A percentile compares a stretch with the other conserved stretches of the same genome.
Conservation (phyloP, 2,888 invertebrate species). For the Iphiclides podalirius region DNA sequence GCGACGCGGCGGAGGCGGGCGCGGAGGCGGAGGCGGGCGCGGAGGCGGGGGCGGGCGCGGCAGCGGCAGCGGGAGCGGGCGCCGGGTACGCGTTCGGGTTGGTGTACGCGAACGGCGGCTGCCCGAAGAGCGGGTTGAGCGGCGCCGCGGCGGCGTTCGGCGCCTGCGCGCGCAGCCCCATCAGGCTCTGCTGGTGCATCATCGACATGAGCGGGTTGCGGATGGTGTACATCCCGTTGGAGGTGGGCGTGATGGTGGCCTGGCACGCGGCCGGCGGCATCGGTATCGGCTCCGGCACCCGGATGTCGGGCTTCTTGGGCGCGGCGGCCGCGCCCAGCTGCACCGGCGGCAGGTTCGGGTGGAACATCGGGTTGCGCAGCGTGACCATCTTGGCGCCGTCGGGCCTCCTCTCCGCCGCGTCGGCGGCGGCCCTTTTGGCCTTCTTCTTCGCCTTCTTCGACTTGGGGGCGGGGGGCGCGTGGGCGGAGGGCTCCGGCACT, state of each 20-base stretch:
- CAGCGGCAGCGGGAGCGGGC: not conserved
- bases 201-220: constrained; percentile 85
- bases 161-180: constrained; percentile 42
- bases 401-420: constrained; percentile 38
- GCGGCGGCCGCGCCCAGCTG: constrained; percentile 44
- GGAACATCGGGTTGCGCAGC: constrained; percentile 88
- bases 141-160: constrained; percentile 44
- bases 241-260: constrained; percentile 73
- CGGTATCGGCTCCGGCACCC: constrained; percentile 68
- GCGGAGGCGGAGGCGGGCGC: too few relatives aligned
- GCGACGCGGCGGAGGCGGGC: not conserved
- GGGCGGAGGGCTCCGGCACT: constrained; percentile 43
- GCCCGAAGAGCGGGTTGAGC: constrained; percentile 39
- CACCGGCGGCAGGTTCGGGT: constrained; percentile 73
- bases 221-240: constrained; percentile 90
- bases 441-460: constrained; percentile 74
- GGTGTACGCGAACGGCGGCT: constrained; percentile 51
- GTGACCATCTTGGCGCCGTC: constrained; percentile 85
- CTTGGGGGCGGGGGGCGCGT: constrained; percentile 43
- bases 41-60: too few relatives aligned
- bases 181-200: constrained; percentile 68
- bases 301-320: constrained; percentile 57
- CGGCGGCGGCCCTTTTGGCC: constrained; percentile 67
- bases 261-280: constrained; percentile 73
- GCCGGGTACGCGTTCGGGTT: constrained; percentile 52